Conservation (phyloP, 2,797 vertebrate species). For the Melanogrammus aeglefinus region DNA sequence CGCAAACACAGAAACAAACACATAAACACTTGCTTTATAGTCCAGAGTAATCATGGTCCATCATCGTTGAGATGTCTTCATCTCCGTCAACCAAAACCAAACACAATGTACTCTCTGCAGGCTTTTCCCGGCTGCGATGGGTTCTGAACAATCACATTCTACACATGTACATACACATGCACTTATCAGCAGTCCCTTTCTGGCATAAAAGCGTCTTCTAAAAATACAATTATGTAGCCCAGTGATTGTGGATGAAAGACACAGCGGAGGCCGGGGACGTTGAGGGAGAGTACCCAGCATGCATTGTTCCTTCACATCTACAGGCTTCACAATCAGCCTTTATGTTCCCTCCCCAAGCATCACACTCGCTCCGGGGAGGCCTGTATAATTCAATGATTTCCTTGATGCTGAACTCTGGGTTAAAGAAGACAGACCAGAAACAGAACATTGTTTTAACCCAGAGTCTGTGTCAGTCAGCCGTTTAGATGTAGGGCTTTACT, state of each 20-base stretch:
- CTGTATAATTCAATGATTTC: neutral
- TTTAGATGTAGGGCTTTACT: neutral
- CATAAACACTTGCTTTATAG: neutral
- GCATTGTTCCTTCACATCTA: conserved; percentile 41
- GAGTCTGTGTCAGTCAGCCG: neutral
- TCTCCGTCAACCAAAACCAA: neutral
- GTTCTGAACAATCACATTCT: neutral
- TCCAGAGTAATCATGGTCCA: conserved; percentile 7
- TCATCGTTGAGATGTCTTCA: conserved; percentile 4
- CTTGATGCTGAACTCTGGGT: neutral
- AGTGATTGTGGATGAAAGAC: conserved; percentile 36
- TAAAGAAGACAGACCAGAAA: neutral
- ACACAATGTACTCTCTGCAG: too few species aligned
- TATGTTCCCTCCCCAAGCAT: conserved; percentile 3
- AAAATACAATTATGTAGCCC: neutral
- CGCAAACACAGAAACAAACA: neutral
- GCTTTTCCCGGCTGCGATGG: neutral
- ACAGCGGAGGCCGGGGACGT: conserved; percentile 39
- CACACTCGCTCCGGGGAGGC: neutral
- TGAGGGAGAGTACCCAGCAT: conserved; percentile 39
- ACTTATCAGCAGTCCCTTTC: neutral
- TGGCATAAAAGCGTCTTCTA: neutral
- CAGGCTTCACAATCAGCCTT: conserved; percentile 47
- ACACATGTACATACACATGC: neutral
- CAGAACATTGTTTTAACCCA: neutral